Evolutionary conservation across 2,113 vertebrate species (phyloP).

Genomic region (Hyaena hyaena): DNA sequence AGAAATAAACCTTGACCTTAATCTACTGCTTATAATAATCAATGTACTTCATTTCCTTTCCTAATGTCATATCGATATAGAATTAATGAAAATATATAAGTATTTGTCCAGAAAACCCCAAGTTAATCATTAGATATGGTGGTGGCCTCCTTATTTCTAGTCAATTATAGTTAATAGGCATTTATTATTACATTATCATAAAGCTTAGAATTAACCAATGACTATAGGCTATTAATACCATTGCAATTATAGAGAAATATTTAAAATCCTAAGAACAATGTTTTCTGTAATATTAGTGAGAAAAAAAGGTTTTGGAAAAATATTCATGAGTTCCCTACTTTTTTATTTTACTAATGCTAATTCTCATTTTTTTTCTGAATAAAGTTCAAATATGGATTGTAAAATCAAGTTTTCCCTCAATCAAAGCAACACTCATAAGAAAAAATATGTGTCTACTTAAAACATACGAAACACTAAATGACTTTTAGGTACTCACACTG

Average conservation of each 20-base stretch:
- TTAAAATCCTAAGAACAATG: conserved; percentile 72
- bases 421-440: neutral
- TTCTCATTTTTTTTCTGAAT: conserved; percentile 20
- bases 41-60: conserved; percentile 20
- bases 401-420: neutral
- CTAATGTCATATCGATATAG: neutral
- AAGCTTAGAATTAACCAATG: conserved; percentile 66
- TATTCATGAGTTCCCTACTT: neutral
- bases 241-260: conserved; percentile 77
- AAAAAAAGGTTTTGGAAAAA: conserved; percentile 62
- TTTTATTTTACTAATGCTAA: neutral
- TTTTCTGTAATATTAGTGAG: conserved; percentile 74
- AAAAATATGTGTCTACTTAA: neutral
- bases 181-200: conserved; percentile 75
- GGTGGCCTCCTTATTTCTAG: conserved; percentile 36
- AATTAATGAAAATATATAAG: conserved; percentile 52
- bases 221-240: conserved; percentile 71
- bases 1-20: neutral
- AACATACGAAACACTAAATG: neutral
- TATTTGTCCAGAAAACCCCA: conserved; percentile 50
- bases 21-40: neutral
- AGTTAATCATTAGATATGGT: conserved; percentile 59
- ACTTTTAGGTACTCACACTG: neutral
- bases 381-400: neutral
- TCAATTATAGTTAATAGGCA: conserved; percentile 59